Conservation (phyloP, 2,797 vertebrate species). For the Poeciliopsis paucimaculata region DNA sequence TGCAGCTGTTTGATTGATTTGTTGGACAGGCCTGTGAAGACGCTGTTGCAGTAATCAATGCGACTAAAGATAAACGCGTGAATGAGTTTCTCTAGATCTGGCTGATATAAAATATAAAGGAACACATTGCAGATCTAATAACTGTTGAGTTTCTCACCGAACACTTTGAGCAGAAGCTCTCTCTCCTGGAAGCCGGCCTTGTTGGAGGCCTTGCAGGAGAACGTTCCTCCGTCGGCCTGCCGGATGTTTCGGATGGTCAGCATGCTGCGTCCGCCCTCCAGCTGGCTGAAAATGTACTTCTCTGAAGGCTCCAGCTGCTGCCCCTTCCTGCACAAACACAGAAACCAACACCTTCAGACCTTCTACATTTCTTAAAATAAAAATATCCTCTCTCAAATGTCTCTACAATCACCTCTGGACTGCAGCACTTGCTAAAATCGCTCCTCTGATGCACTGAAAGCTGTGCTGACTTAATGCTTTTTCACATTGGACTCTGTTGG, state of each 20-base stretch:
- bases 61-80: too few relatives aligned
- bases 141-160: constrained; percentile 84
- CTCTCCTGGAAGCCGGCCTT: constrained; percentile 93
- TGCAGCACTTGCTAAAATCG: constrained; percentile 35
- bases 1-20: too few relatives aligned
- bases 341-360: neutral
- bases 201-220: constrained; percentile 91
- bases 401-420: neutral
- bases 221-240: constrained; percentile 87
- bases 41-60: too few relatives aligned
- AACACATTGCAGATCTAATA: neutral
- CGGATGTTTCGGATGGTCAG: constrained; percentile 90
- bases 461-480: constrained; percentile 45
- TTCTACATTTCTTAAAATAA: neutral
- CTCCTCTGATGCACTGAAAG: constrained; percentile 19
- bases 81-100: too few relatives aligned
- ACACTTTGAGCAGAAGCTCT: constrained; percentile 94
- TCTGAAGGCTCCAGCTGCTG: constrained; percentile 89
- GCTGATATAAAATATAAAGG: too few relatives aligned
- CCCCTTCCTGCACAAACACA: constrained; percentile 82
- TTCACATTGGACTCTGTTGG: constrained; percentile 46
- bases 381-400: neutral
- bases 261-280: constrained; percentile 86
- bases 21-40: too few relatives aligned
- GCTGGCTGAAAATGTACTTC: constrained; percentile 80